These are phyloP conservation scores for Quadriops clusia DNA, from an alignment of 2,888 invertebrate species.

Conservation along the genomic window DNA sequence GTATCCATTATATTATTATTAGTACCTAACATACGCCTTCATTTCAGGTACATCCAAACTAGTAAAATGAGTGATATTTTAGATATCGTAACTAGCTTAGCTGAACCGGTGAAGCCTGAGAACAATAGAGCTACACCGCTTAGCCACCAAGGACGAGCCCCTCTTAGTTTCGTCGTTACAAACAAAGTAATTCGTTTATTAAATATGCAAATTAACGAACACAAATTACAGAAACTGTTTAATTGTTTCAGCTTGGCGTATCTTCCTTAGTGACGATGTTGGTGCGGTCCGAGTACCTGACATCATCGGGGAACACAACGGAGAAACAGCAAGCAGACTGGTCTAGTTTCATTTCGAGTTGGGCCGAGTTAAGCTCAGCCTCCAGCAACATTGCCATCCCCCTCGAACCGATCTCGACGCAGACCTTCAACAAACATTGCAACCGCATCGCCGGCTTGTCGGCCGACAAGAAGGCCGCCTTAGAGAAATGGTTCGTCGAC, in stretches of 20 bases:
- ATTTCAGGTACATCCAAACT: conserved; percentile 29
- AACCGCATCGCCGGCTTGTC: conserved; percentile 26
- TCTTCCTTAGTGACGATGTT: conserved; percentile 43
- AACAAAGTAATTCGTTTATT: conserved; percentile 38
- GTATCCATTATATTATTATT: too few species aligned
- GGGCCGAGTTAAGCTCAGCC: conserved; percentile 36
- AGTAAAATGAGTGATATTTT: conserved; percentile 30
- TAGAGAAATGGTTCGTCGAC: conserved; percentile 28
- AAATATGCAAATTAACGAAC: too few species aligned
- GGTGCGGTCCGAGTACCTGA: conserved; percentile 39
- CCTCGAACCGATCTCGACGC: conserved; percentile 28
- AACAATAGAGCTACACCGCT: conserved; percentile 31
- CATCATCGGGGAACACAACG: conserved; percentile 28
- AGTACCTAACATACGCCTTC: conserved; percentile 4
- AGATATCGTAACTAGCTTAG: conserved; percentile 29
- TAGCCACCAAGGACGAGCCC: conserved; percentile 31
- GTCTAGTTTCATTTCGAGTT: conserved; percentile 43
- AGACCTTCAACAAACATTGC: conserved; percentile 29
- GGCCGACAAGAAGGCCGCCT: conserved; percentile 23
- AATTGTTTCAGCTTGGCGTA: conserved; percentile 41
- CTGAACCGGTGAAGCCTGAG: conserved; percentile 28
- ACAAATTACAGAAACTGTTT: too few species aligned
- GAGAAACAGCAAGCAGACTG: conserved; percentile 34
- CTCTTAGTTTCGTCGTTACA: conserved; percentile 37
- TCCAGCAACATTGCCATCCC: conserved; percentile 25